Evolutionary conservation across 1,140 invertebrate species (phyloP).

Genomic region (Nautilus pompilius): DNA sequence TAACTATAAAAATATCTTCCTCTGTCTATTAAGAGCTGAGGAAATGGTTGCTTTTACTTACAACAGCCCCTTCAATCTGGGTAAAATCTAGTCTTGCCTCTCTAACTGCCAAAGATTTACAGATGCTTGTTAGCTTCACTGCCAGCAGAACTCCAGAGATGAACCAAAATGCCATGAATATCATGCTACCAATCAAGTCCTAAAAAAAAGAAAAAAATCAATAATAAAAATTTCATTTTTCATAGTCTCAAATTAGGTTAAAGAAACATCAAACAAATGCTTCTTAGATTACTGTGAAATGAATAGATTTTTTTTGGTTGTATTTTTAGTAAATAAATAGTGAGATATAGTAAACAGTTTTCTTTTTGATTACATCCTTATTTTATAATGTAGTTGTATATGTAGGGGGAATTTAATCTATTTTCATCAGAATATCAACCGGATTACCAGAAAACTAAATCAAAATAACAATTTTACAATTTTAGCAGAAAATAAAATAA

Average conservation of each 20-base stretch:
- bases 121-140: slow-evolving; percentile 13
- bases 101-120: slow-evolving; percentile 17
- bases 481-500: background rate
- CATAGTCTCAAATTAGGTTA: no score
- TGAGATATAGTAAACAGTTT: background rate
- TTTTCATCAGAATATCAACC: background rate
- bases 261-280: no score
- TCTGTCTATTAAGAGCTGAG: background rate
- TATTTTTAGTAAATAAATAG: background rate
- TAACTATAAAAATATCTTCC: background rate
- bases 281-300: no score
- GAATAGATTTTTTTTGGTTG: no score
- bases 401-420: background rate
- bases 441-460: background rate
- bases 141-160: slow-evolving; percentile 16
- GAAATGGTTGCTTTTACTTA: background rate
- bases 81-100: slow-evolving; percentile 19
- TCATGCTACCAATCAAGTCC: slow-evolving; percentile 15
- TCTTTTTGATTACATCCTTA: background rate
- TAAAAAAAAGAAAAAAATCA: slow-evolving; percentile 5
- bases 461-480: background rate
- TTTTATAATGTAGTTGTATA: background rate
- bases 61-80: slow-evolving; percentile 16
- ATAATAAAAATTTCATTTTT: background rate
- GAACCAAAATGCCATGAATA: slow-evolving; percentile 14